Base-by-base conservation (phyloP, 2,888 invertebrate genomes). In the Stenodema calcarata region DNA sequence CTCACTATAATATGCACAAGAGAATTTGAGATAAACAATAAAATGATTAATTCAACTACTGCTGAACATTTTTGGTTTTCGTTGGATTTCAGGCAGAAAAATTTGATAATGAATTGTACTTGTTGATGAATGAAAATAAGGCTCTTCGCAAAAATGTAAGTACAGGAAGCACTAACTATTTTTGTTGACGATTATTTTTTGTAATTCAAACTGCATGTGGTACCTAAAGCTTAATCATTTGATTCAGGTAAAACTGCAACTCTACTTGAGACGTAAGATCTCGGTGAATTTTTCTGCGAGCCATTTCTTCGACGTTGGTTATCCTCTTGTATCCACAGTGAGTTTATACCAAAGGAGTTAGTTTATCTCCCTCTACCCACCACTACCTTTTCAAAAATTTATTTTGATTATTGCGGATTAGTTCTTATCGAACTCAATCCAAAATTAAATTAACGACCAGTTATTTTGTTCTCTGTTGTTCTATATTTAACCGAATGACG, bases 21-120 rank as follows among this genome's bases (percentile, higher is more conserved):
- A n/a, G n/a, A n/a, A n/a, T n/a, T n/a, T n/a, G n/a, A n/a, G n/a
- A n/a, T n/a, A n/a, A n/a, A n/a, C n/a, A n/a, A n/a, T n/a, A n/a
- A n/a, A n/a, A n/a, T n/a, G n/a, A n/a, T n/a, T n/a, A 4, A 35
- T 7, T 35, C 35, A 35, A 35, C 35, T 35, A 35, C 2, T 35
- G 35, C 35, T 54, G 54, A 54, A 54, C 4, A 16, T 18, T 54
- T 16, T 11, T 27, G 14, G 0, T 50, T 50, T 62, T 11, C 23
- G 0, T 42, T 78, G 78, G 35, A n/a, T 80, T 70, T 41, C 84
- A 84, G 84, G 75, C 84, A 14, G 73, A 84, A 18, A 84, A 84
- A 73, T 84, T 84, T 62, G 54, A 84, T 47, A 35, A 44, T 9
- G 30, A 84, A 47, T 35, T 84, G n/a, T 75, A 54, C 30, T 12